These are phyloP conservation scores for Psylliodes chrysocephalus DNA, from an alignment of 2,888 invertebrate species.

Conservation along the genomic window DNA sequence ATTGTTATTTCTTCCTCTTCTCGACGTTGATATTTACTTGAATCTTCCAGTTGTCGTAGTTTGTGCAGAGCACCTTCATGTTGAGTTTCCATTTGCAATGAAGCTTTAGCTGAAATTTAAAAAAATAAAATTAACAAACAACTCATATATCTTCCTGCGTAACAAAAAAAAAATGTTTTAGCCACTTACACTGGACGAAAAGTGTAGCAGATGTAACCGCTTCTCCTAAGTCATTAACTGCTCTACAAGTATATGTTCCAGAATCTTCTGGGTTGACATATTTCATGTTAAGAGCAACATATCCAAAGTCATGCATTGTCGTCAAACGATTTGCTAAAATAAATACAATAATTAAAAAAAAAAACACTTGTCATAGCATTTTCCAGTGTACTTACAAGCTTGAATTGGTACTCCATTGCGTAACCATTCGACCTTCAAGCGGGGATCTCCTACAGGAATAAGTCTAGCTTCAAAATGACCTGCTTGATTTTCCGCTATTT, in stretches of 20 bases:
- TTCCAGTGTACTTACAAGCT: slow-evolving; percentile 74
- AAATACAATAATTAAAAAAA: neutral
- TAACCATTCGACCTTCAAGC: slow-evolving; percentile 92
- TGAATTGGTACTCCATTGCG: slow-evolving; percentile 91
- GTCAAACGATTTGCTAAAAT: slow-evolving; percentile 84
- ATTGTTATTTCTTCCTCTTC: slow-evolving; percentile 84
- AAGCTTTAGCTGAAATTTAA: slow-evolving; percentile 78
- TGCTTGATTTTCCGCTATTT: slow-evolving; percentile 89
- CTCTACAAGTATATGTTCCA: slow-evolving; percentile 95
- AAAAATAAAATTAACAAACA: no score
- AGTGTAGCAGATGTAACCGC: slow-evolving; percentile 94
- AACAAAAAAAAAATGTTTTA: no score
- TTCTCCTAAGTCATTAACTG: slow-evolving; percentile 91
- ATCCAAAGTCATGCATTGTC: slow-evolving; percentile 98
- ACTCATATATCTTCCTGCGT: no score
- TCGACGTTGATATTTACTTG: slow-evolving; percentile 79
- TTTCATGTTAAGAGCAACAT: slow-evolving; percentile 94
- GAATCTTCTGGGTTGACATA: slow-evolving; percentile 96
- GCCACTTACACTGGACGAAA: slow-evolving; percentile 81
- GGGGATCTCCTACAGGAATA: slow-evolving; percentile 93
- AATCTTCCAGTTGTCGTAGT: slow-evolving; percentile 86
- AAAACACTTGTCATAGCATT: neutral
- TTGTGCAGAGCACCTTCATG: slow-evolving; percentile 90
- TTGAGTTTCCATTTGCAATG: slow-evolving; percentile 87
- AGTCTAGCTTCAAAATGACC: slow-evolving; percentile 94